phyloP scores from a whole-genome alignment of 2,797 vertebrate genomes.

The Buceros bicornis region DNA sequence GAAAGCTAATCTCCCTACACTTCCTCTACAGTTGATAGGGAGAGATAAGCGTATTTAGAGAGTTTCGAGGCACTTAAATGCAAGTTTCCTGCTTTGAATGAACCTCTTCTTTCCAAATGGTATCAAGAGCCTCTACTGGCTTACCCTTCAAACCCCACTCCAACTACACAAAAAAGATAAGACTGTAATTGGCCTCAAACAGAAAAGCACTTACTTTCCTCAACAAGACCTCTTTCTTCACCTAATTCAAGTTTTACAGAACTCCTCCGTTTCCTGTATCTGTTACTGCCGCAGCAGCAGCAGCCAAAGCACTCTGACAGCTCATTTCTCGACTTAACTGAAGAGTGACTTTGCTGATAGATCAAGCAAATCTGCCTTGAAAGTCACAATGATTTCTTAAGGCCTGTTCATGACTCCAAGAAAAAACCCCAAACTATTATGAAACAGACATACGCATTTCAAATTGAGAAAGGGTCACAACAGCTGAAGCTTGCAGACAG shows the following conservation, averaged over 20 bases:
- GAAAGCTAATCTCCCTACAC: constrained; percentile 44
- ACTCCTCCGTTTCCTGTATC: background rate
- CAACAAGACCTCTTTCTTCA: background rate
- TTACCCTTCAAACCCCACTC: constrained; percentile 5
- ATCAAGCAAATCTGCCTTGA: background rate
- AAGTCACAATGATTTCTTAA: background rate
- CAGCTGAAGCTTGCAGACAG: background rate
- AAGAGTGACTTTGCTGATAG: background rate
- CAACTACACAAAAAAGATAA: constrained; percentile 6
- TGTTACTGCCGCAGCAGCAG: background rate
- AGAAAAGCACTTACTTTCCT: constrained; percentile 8
- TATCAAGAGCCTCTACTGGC: background rate
- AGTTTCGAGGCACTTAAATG: constrained; percentile 18
- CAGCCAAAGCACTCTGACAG: background rate
- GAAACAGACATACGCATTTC: background rate
- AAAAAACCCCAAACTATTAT: background rate
- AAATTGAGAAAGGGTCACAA: background rate
- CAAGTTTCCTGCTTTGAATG: constrained; percentile 50
- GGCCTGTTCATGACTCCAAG: background rate
- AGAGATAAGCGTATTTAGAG: constrained; percentile 57
- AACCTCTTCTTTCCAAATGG: constrained; percentile 24
- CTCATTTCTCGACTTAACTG: background rate
- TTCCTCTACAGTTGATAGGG: constrained; percentile 46
- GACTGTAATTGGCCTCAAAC: background rate
- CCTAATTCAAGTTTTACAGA: background rate